These are phyloP conservation scores for Aleadryas rufinucha DNA, from an alignment of 2,113 vertebrate genomes.

Conservation along the genomic window DNA sequence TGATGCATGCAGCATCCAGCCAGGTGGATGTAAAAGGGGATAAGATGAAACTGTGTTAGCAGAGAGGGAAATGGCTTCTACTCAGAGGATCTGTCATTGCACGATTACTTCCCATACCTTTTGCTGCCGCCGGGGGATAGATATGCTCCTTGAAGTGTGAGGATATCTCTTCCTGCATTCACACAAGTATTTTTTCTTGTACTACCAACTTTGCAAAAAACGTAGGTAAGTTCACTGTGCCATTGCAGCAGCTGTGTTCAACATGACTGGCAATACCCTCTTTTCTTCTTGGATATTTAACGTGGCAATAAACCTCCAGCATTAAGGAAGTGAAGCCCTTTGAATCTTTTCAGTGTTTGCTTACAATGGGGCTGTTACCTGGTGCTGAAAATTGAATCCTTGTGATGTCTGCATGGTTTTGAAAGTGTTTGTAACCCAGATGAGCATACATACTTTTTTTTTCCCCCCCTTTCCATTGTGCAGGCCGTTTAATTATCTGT, in stretches of 20 bases:
- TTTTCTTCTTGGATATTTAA: background rate
- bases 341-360: background rate
- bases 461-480: background rate
- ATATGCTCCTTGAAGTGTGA: background rate
- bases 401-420: background rate
- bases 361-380: background rate
- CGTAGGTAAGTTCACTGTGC: background rate
- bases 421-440: background rate
- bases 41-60: background rate
- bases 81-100: background rate
- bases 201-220: background rate
- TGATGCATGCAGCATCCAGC: background rate
- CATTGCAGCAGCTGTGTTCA: background rate
- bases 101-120: background rate
- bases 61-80: background rate
- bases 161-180: background rate
- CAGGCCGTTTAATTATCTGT: conserved; percentile 80
- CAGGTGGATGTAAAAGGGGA: background rate
- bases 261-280: background rate
- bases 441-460: background rate
- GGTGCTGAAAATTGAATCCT: background rate
- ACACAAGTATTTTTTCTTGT: background rate
- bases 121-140: fast-evolving
- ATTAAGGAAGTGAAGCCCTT: background rate
- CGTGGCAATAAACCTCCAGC: background rate